These are phyloP conservation scores for Ptilorrhoa leucosticta DNA, from an alignment of 2,113 vertebrate genomes.

Conservation along the genomic window DNA sequence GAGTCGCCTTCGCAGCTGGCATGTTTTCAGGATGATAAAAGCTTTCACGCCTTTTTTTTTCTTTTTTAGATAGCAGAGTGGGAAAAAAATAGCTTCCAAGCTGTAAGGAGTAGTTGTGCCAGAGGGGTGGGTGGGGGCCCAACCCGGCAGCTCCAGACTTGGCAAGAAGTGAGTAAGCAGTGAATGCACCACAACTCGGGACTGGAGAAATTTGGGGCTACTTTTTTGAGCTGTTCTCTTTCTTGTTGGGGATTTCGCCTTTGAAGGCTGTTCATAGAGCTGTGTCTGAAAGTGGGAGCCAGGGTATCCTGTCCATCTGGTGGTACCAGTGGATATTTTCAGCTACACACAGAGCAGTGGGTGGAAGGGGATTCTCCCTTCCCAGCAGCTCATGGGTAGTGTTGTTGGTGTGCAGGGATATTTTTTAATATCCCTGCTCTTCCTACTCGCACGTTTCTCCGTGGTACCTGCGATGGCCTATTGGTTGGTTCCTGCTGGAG, in stretches of 20 bases:
- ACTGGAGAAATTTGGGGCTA: not conserved
- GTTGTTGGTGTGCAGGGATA: not conserved
- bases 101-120: not conserved
- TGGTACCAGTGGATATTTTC: not conserved
- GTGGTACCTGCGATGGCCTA: fast-evolving
- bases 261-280: not conserved
- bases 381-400: not conserved
- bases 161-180: not conserved
- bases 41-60: not conserved
- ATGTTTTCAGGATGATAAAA: conserved; percentile 32
- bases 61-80: not conserved
- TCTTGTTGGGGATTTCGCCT: not conserved
- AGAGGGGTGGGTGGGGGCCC: not conserved
- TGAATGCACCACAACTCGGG: not conserved
- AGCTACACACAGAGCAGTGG: not conserved
- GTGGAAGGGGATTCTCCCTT: conserved; percentile 16
- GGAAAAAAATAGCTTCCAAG: conserved; percentile 44
- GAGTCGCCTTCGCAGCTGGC: conserved; percentile 44
- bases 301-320: conserved; percentile 21
- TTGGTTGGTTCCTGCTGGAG: not conserved
- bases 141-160: not conserved
- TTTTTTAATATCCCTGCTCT: not conserved
- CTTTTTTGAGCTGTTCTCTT: not conserved
- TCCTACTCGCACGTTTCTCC: not conserved
- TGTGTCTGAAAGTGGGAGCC: not conserved